Percentiles rank a stretch among this genome's conserved stretches.
Conservation (phyloP, 2,113 vertebrate genomes). For the Loxodonta africana region DNA sequence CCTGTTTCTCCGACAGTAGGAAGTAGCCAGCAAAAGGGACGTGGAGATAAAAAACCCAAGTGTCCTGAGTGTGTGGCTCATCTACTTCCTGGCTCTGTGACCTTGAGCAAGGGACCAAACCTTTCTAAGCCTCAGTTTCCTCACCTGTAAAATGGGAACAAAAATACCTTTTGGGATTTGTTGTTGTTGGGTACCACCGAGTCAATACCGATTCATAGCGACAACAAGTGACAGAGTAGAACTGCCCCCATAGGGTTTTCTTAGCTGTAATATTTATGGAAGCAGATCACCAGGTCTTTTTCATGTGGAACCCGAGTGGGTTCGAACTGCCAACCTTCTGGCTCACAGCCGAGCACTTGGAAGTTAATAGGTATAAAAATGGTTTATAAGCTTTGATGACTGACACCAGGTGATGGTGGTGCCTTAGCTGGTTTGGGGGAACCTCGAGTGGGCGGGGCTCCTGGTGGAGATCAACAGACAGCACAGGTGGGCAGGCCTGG, state of each 20-base stretch:
- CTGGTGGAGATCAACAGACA: neutral
- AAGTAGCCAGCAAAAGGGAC: neutral
- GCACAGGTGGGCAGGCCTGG: neutral
- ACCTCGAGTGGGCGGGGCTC: accelerated
- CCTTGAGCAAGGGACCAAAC: neutral
- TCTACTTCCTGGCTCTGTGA: neutral
- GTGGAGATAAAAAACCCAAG: neutral
- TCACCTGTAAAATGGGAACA: neutral
- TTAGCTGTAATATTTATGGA: neutral
- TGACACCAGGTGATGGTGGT: accelerated
- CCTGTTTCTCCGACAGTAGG: neutral
- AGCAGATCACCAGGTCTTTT: neutral
- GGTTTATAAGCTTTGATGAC: neutral
- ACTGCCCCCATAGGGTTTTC: too few species aligned
- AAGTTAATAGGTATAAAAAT: neutral
- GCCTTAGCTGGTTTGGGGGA: neutral
- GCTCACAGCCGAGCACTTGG: neutral
- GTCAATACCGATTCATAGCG: neutral
- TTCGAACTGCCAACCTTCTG: neutral
- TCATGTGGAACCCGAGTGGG: neutral
- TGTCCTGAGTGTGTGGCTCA: neutral
- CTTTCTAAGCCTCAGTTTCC: slow-evolving; percentile 6
- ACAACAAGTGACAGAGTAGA: neutral
- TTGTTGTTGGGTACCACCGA: neutral
- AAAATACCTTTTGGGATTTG: neutral